phyloP scores from a whole-genome alignment of 2,888 invertebrate genomes.

The Megaustenia siamemsis region DNA sequence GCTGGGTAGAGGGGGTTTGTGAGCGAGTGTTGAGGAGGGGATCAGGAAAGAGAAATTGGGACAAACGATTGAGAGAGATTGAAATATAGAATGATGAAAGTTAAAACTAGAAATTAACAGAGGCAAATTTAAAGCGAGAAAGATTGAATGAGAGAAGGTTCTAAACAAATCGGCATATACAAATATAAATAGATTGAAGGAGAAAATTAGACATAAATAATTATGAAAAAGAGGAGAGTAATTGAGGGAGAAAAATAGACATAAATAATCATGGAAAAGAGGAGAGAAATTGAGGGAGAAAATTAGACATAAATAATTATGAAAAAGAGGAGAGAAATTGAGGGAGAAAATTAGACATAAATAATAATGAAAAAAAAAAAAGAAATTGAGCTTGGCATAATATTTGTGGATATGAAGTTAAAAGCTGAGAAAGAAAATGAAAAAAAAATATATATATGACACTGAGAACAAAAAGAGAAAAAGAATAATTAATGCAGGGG shows the following conservation, averaged over 20 bases:
- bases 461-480: not conserved
- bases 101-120: too few species aligned
- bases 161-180: not conserved
- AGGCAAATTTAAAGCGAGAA: too few species aligned
- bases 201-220: not conserved
- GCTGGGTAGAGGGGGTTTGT: not conserved
- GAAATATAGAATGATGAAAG: too few species aligned
- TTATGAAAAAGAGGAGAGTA: not conserved
- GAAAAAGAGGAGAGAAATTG: not conserved
- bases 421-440: not conserved
- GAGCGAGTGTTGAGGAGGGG: not conserved
- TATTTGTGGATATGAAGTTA: too few species aligned
- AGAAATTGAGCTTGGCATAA: not conserved
- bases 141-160: not conserved
- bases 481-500: not conserved
- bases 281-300: not conserved
- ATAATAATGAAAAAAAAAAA: not conserved
- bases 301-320: not conserved
- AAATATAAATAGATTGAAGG: not conserved
- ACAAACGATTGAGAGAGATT: not conserved
- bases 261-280: not conserved
- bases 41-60: not conserved
- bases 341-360: not conserved
- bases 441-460: not conserved
- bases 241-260: not conserved